Evolutionary conservation across 2,113 vertebrate genomes (phyloP), one percentile per base, ranked within the genome.

Genomic region (Pardalotus punctatus): DNA sequence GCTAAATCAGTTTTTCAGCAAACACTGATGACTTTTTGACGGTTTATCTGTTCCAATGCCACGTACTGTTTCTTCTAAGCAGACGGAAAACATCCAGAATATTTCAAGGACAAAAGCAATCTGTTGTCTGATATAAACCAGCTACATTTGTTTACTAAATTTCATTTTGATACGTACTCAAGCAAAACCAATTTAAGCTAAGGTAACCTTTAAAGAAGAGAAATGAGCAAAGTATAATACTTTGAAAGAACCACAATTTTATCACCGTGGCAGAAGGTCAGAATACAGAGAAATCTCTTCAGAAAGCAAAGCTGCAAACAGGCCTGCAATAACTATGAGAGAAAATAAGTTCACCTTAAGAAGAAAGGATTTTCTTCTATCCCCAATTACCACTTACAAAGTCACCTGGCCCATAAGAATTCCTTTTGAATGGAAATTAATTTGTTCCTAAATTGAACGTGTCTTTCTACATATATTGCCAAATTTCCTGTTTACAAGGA

Each of bases 71-170:
- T 88, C 78, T 83, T 83, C 70, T 74, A 71, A 88, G 43, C 29
- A 71, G 72, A 93, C 15, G 8, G 79, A 93, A 85, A 72, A 77
- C 38, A 88, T 12, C 54, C 40, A 90, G 88, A 95, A 48, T 88
- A 86, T 90, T 90, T 94, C 93, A 96, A 97, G 96, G 93, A 94
- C 94, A 93, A 92, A 92, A 71, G 48, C 88, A 96, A 88, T 86
- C 76, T 90, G 64, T 74, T 86, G 56, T 79, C 95, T 88, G 72
- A 81, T 86, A 83, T 36, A 88, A 88, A 96, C 1, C 38, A 95
- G 72, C 40, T 86, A 92, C 76, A 78, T 96, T 93, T 96, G 88
- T 97, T 96, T 97, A 94, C 90, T 86, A 96, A 94, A 94, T 97
- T 88, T 78, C 47, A 88, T 95, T 96, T 92, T 94, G 80, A 86